Percentiles rank a stretch among this genome's conserved stretches.
phyloP scores from a whole-genome alignment of 2,888 invertebrate genomes.

The Heteromurus nitidus region DNA sequence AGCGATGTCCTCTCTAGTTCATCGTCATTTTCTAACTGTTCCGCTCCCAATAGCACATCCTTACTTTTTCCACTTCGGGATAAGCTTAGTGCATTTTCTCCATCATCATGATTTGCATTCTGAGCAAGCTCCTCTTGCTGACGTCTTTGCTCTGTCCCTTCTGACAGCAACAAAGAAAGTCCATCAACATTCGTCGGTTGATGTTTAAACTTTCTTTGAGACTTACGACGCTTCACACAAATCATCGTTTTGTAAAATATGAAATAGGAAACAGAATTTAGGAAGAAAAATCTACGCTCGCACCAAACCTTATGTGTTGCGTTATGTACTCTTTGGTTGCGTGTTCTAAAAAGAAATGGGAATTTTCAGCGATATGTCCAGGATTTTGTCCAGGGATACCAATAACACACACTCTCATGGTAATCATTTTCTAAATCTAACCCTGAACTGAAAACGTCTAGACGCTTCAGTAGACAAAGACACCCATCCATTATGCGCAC shows the following conservation, averaged over 20 bases:
- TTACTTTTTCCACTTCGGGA: not conserved
- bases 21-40: not conserved
- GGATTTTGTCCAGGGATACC: too few species aligned
- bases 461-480: not conserved
- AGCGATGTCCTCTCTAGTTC: constrained; percentile 16
- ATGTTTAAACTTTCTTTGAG: constrained; percentile 23
- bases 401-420: too few species aligned
- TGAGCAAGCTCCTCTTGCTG: not conserved
- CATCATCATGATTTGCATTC: not conserved
- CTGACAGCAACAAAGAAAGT: not conserved
- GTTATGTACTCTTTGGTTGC: too few species aligned
- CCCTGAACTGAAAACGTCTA: not conserved
- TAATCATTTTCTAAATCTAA: too few species aligned
- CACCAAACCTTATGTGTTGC: too few species aligned
- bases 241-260: constrained; percentile 18
- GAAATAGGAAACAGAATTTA: not conserved
- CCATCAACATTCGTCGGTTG: constrained; percentile 9
- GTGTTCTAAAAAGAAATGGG: too few species aligned
- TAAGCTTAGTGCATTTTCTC: not conserved
- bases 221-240: constrained; percentile 27
- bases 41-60: not conserved
- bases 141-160: not conserved
- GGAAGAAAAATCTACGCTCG: not conserved
- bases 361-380: too few species aligned
- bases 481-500: not conserved